phyloP scores from a whole-genome alignment of 2,797 vertebrate species.

The Syngnathus rostellatus region DNA sequence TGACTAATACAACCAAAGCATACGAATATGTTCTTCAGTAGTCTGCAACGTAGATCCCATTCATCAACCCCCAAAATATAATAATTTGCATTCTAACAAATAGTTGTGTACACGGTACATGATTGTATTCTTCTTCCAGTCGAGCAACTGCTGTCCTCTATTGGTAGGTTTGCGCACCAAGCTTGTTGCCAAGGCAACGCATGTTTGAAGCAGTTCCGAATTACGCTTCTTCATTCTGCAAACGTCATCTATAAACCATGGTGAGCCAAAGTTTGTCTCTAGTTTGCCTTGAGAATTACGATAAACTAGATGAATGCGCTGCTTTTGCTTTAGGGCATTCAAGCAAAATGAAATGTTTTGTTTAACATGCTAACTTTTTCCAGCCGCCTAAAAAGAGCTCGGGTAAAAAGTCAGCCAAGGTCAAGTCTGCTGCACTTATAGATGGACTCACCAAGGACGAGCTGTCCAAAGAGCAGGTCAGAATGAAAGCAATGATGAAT shows the following conservation, averaged over 20 bases:
- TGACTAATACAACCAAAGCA: too few species aligned
- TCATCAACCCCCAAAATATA: background rate
- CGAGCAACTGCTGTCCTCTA: background rate
- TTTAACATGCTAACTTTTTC: constrained; percentile 4
- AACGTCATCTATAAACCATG: background rate
- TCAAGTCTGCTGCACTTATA: constrained; percentile 39
- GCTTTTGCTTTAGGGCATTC: background rate
- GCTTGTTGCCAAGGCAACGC: constrained; percentile 1
- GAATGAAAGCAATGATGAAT: background rate
- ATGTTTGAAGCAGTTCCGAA: background rate
- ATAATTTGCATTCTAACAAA: background rate
- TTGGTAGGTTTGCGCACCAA: background rate
- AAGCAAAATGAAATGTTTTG: background rate
- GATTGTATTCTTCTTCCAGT: background rate
- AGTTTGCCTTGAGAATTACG: background rate
- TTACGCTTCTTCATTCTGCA: background rate
- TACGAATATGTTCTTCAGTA: too few species aligned
- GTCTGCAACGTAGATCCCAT: too few species aligned
- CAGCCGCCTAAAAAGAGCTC: constrained; percentile 52
- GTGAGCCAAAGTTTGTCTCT: background rate
- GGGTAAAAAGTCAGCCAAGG: constrained; percentile 33
- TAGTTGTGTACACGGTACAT: background rate
- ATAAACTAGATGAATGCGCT: background rate
- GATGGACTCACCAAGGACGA: constrained; percentile 56
- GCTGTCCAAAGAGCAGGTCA: constrained; percentile 55